phyloP scores from a whole-genome alignment of 2,888 invertebrate genomes.

The Cordilura impudica region DNA sequence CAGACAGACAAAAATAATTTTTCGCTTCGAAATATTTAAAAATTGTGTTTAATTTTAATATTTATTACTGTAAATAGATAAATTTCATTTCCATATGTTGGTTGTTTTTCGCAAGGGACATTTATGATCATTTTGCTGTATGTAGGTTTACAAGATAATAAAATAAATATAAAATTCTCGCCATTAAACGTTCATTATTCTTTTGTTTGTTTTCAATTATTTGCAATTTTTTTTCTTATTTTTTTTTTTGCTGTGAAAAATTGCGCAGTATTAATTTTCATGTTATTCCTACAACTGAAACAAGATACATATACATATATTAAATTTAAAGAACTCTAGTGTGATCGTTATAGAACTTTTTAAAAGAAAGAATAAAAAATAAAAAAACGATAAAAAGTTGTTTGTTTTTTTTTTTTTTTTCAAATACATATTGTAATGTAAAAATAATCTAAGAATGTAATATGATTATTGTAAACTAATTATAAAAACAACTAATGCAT shows the following conservation, averaged over 20 bases:
- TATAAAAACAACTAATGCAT: background rate
- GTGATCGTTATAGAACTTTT: background rate
- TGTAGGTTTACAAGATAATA: background rate
- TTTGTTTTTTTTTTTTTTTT: too few relatives aligned
- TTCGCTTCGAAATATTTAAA: too few relatives aligned
- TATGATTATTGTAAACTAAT: background rate
- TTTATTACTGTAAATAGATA: background rate
- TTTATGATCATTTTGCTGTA: background rate
- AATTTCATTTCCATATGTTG: background rate
- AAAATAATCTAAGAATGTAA: background rate
- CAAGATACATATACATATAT: conserved; percentile 42
- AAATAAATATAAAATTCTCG: background rate
- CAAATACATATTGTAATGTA: background rate
- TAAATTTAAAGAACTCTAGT: conserved; percentile 9
- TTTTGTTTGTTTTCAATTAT: conserved; percentile 32
- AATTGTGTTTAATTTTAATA: background rate
- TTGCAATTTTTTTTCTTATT: conserved; percentile 15
- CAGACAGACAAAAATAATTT: background rate
- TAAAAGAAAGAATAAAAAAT: background rate
- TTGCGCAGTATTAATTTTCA: conserved; percentile 45
- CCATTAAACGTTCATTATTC: background rate
- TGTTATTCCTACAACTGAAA: conserved; percentile 44
- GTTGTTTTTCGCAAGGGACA: background rate
- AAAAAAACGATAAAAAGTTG: background rate
- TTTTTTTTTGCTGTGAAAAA: conserved; percentile 21